Conservation (phyloP, 2,113 vertebrate genomes). For the Lophochroa leadbeateri region DNA sequence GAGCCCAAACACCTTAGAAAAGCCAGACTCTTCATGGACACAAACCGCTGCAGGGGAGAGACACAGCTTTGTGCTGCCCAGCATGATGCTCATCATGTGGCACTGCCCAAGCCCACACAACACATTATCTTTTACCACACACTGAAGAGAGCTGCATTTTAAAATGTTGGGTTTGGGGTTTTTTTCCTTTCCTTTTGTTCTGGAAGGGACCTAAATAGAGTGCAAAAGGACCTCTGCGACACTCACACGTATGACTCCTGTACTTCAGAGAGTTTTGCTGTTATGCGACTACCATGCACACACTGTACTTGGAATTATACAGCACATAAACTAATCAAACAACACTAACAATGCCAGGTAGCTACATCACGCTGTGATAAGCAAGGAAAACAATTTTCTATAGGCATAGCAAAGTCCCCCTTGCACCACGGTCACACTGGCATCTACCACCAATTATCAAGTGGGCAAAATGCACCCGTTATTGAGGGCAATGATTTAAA, state of each 20-base stretch:
- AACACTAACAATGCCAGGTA: background rate
- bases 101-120: slow-evolving; percentile 20
- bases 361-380: slow-evolving; percentile 26
- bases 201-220: slow-evolving; percentile 35
- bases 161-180: background rate
- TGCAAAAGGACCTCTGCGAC: background rate
- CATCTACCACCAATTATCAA: background rate
- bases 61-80: background rate
- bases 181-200: background rate
- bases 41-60: background rate
- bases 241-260: background rate
- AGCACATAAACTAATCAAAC: slow-evolving; percentile 17
- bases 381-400: background rate
- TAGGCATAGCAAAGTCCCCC: background rate
- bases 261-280: slow-evolving; percentile 11
- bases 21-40: background rate
- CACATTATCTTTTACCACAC: slow-evolving; percentile 12
- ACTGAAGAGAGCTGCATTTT: background rate
- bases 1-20: background rate
- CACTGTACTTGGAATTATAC: slow-evolving; percentile 3
- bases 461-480: background rate
- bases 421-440: background rate
- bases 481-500: background rate
- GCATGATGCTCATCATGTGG: background rate
- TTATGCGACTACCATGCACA: background rate